Evolutionary conservation across 2,888 invertebrate species (phyloP).

Genomic region (Axea sp.): DNA sequence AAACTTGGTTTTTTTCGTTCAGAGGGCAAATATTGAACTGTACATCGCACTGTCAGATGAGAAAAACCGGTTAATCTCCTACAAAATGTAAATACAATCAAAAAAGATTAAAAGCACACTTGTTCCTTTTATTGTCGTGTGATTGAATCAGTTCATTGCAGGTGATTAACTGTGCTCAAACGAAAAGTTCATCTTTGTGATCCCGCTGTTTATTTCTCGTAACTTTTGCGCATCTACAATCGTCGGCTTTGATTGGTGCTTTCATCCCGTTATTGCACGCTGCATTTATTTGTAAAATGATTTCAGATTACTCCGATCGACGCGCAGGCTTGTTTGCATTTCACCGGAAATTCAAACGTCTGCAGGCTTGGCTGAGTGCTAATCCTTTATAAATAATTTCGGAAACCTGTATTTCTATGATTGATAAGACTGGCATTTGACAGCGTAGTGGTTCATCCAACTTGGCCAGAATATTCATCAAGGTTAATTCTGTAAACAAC

Average conservation of each 20-base stretch:
- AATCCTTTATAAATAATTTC: constrained; percentile 56
- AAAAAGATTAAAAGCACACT: constrained; percentile 5
- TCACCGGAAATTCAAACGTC: constrained; percentile 14
- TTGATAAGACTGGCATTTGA: constrained; percentile 56
- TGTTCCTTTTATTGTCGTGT: constrained; percentile 14
- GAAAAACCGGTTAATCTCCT: no score
- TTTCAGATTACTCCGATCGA: constrained; percentile 6
- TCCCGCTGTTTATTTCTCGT: not conserved
- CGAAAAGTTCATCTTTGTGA: not conserved
- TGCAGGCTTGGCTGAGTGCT: constrained; percentile 5
- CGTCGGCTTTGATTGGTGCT: not conserved
- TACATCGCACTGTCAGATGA: no score
- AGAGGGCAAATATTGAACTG: no score
- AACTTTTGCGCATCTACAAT: no score
- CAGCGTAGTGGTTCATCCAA: constrained; percentile 41
- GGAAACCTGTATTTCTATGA: constrained; percentile 51
- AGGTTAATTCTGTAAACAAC: constrained; percentile 54
- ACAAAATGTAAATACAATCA: no score
- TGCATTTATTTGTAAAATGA: constrained; percentile 22
- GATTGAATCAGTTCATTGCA: constrained; percentile 12
- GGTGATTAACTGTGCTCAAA: no score
- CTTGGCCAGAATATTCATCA: constrained; percentile 60
- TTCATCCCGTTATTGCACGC: not conserved
- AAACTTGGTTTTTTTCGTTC: no score
- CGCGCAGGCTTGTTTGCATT: not conserved